phyloP scores from a whole-genome alignment of 2,888 invertebrate genomes.

The Pheosia gnoma region DNA sequence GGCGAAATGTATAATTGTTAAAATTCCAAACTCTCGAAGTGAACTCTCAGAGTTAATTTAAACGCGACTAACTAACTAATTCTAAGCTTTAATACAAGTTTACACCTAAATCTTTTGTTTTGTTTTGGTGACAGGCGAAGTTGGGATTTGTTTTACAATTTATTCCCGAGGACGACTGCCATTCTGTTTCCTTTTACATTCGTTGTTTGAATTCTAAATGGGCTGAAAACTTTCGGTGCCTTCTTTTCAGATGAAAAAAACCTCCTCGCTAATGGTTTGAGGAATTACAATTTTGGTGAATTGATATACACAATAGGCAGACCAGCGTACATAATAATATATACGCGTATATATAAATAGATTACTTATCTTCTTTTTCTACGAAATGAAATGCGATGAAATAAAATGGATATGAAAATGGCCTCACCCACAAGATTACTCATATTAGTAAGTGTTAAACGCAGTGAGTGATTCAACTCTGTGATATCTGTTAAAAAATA shows the following conservation, averaged over 20 bases:
- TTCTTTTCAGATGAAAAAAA: constrained; percentile 51
- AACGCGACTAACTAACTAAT: constrained; percentile 59
- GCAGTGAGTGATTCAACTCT: too few relatives aligned
- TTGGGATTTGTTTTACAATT: constrained; percentile 77
- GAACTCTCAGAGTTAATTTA: constrained; percentile 44
- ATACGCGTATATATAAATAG: neutral
- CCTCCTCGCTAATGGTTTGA: constrained; percentile 49
- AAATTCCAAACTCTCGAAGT: constrained; percentile 23
- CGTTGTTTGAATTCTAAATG: constrained; percentile 78
- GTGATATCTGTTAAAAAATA: too few relatives aligned
- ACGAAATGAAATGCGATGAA: too few relatives aligned
- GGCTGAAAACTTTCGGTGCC: constrained; percentile 53
- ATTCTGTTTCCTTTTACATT: constrained; percentile 69
- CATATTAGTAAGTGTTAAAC: too few relatives aligned
- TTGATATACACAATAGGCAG: constrained; percentile 25
- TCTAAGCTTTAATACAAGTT: constrained; percentile 68
- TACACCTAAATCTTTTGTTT: constrained; percentile 78
- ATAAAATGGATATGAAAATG: too few relatives aligned
- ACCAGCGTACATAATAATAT: neutral
- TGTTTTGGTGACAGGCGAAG: constrained; percentile 67
- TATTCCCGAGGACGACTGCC: constrained; percentile 64
- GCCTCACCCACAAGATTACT: too few relatives aligned
- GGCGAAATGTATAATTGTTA: constrained; percentile 20
- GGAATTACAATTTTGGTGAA: constrained; percentile 50
- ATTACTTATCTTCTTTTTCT: too few relatives aligned